phyloP scores from a whole-genome alignment of 2,113 vertebrate species.

The Mandrillus leucophaeus region DNA sequence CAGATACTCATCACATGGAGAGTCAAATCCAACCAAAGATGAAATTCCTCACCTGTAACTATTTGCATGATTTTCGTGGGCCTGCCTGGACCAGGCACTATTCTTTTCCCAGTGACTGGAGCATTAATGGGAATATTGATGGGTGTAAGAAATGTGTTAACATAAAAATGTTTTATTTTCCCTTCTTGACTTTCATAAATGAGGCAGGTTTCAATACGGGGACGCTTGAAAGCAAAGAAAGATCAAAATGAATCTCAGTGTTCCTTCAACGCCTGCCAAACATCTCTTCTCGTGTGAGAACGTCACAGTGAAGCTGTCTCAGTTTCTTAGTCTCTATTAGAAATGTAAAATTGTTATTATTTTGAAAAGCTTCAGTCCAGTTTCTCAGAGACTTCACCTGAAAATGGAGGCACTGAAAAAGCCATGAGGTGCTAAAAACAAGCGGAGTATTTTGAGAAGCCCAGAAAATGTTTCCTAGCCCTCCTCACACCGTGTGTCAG shows the following conservation, averaged over 20 bases:
- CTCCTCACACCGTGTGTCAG: neutral
- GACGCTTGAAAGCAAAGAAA: neutral
- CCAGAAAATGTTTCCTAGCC: neutral
- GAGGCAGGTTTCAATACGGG: neutral
- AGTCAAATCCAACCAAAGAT: neutral
- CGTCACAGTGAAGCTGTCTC: neutral
- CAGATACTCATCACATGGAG: neutral
- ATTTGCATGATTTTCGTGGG: neutral
- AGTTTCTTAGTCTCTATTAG: neutral
- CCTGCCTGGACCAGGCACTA: neutral
- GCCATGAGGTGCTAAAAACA: neutral
- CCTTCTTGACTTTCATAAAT: neutral
- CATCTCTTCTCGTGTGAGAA: neutral
- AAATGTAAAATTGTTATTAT: neutral
- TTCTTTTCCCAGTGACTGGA: neutral
- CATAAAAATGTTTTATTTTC: neutral
- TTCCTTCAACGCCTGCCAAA: neutral
- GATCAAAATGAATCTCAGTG: neutral
- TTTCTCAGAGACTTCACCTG: neutral
- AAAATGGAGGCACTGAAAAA: neutral
- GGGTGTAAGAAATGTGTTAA: neutral
- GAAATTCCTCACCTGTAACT: neutral
- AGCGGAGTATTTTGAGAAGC: neutral
- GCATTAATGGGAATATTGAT: neutral
- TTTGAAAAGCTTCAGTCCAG: neutral